phyloP scores from a whole-genome alignment of 2,113 vertebrate species.

The Acinonyx jubatus region DNA sequence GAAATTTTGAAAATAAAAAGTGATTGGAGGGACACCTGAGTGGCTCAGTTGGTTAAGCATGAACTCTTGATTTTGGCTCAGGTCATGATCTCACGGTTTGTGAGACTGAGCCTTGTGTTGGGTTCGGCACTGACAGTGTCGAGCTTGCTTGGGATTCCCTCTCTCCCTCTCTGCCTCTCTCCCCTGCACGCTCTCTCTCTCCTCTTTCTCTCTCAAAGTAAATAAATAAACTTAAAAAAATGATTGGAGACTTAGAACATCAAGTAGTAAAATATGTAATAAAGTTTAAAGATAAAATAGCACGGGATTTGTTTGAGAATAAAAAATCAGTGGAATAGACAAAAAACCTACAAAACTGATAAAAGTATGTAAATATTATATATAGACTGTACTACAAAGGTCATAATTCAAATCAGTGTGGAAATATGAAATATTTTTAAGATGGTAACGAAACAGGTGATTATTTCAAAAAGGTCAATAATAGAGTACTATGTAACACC shows the following conservation, averaged over 20 bases:
- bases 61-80: no score
- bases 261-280: neutral
- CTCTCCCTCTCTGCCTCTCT: no score
- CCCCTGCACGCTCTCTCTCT: no score
- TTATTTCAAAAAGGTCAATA: neutral
- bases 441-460: neutral
- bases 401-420: neutral
- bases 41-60: no score
- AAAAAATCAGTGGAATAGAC: neutral
- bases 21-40: no score
- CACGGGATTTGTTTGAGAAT: neutral
- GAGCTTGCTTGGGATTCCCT: no score
- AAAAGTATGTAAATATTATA: neutral
- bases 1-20: no score
- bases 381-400: neutral
- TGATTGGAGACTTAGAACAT: neutral
- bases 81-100: no score
- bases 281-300: constrained; percentile 20
- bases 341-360: neutral
- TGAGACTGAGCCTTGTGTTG: no score
- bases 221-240: neutral
- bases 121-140: no score
- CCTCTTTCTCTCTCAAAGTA: no score
- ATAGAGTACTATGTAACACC: neutral
- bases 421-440: neutral